phyloP scores from a whole-genome alignment of 1,140 invertebrate genomes.

The Trichomalopsis sarcophagae region DNA sequence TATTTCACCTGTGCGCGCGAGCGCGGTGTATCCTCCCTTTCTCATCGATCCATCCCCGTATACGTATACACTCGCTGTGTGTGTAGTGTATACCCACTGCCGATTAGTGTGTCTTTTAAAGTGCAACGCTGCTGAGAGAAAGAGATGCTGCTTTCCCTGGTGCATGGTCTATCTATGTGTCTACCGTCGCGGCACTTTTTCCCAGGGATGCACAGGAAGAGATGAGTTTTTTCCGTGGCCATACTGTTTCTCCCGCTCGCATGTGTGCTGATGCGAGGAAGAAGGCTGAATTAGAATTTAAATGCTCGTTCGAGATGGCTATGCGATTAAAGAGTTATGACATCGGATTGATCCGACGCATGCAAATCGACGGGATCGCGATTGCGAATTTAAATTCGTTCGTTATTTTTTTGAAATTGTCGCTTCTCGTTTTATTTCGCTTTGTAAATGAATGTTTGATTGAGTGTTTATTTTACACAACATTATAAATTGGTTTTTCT shows the following conservation, averaged over 20 bases:
- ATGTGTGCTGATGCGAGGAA: too few relatives aligned
- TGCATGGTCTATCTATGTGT: background rate
- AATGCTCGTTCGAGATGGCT: too few relatives aligned
- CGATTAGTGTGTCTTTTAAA: slow-evolving; percentile 38
- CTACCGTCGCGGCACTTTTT: background rate
- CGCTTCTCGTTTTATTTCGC: too few relatives aligned
- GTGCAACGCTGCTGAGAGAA: background rate
- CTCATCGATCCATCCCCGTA: slow-evolving; percentile 42
- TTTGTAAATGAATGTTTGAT: too few relatives aligned
- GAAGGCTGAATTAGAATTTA: too few relatives aligned
- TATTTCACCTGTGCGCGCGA: slow-evolving; percentile 48
- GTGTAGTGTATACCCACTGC: background rate
- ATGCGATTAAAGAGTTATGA: too few relatives aligned
- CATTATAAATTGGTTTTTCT: too few relatives aligned
- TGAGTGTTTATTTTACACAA: too few relatives aligned
- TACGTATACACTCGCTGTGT: background rate
- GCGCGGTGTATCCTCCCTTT: slow-evolving; percentile 35
- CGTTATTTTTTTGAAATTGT: too few relatives aligned
- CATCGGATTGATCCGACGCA: too few relatives aligned
- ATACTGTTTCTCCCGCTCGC: background rate
- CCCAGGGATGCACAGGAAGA: slow-evolving; percentile 23
- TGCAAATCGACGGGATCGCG: too few relatives aligned
- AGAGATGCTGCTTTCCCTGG: background rate
- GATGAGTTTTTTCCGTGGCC: background rate
- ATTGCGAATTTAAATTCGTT: too few relatives aligned